Percentiles rank a stretch among this genome's conserved stretches.
Evolutionary conservation across 2,113 vertebrate species (phyloP).

Genomic region (Hipposideros armiger): DNA sequence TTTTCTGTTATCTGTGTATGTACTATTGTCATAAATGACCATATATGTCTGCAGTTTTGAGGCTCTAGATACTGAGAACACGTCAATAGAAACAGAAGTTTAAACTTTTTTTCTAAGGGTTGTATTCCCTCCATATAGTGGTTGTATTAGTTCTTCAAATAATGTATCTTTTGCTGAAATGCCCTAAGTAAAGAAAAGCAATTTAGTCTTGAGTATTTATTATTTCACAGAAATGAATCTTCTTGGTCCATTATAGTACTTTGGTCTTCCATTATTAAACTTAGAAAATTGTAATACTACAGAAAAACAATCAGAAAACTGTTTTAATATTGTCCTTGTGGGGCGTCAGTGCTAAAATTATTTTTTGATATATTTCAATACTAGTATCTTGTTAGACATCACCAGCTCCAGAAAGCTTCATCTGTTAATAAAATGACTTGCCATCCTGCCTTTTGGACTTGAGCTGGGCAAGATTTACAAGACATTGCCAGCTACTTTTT

Average conservation of each 20-base stretch:
- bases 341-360: not conserved
- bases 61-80: not conserved
- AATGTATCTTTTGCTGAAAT: conserved; percentile 53
- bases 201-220: not conserved
- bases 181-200: conserved; percentile 20
- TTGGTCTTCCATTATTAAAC: conserved; percentile 54
- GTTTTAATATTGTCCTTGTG: not conserved
- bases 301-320: conserved; percentile 15
- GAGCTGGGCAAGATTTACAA: not conserved
- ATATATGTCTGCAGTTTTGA: not conserved
- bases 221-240: conserved; percentile 23
- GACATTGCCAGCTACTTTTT: not conserved
- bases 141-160: not conserved
- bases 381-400: not conserved
- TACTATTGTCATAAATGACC: not conserved
- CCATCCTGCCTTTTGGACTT: not conserved
- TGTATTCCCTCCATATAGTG: not conserved
- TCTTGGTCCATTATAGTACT: not conserved
- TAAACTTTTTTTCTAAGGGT: not conserved
- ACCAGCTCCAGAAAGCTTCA: not conserved
- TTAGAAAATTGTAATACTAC: not conserved
- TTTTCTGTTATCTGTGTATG: conserved; percentile 12
- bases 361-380: not conserved
- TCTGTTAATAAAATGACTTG: conserved; percentile 43
- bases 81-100: not conserved